Conservation (phyloP, 2,113 vertebrate genomes). For the Semnopithecus entellus region DNA sequence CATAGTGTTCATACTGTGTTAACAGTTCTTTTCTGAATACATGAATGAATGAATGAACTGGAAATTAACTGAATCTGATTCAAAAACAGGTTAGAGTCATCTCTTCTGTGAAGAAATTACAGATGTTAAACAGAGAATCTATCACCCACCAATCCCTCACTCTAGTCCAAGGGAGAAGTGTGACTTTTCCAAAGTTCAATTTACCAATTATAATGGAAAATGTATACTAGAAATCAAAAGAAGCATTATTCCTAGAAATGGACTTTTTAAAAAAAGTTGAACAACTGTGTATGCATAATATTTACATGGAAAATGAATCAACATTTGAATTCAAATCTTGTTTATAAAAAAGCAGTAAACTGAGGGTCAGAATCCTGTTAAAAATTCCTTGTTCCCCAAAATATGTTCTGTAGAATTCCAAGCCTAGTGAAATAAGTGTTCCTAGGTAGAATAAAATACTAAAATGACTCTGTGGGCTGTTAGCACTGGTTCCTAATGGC, state of each 20-base stretch:
- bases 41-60: background rate
- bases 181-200: background rate
- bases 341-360: background rate
- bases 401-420: background rate
- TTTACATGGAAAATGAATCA: background rate
- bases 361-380: background rate
- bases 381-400: background rate
- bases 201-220: background rate
- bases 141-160: background rate
- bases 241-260: background rate
- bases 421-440: background rate
- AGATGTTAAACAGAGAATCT: background rate
- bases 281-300: background rate
- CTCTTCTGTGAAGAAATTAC: background rate
- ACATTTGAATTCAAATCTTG: background rate
- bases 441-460: background rate
- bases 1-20: too few relatives aligned
- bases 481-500: background rate
- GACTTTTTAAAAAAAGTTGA: background rate
- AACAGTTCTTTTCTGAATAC: background rate
- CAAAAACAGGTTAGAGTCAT: background rate
- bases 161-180: background rate
- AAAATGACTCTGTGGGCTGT: background rate
- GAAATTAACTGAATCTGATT: background rate
- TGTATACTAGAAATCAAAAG: background rate